A percentile compares a stretch with the other conserved stretches of the same genome.
Evolutionary conservation across 2,113 vertebrate species (phyloP).

Genomic region (Cololabis saira): DNA sequence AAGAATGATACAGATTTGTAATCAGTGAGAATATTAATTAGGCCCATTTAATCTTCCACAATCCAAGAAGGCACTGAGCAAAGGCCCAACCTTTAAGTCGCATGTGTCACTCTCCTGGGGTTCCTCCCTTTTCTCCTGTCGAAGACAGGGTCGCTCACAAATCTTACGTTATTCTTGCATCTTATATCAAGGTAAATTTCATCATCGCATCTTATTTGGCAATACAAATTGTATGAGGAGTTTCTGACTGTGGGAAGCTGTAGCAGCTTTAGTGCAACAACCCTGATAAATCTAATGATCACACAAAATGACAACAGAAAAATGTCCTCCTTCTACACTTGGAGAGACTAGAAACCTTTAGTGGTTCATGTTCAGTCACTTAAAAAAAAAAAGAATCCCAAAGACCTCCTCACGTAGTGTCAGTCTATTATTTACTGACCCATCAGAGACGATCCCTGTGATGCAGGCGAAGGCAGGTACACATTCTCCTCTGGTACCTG

Average conservation of each 20-base stretch:
- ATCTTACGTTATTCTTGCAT: constrained; percentile 19
- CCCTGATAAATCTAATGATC: constrained; percentile 44
- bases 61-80: constrained; percentile 53
- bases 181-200: constrained; percentile 32
- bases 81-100: constrained; percentile 28
- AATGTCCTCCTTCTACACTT: constrained; percentile 21
- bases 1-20: background rate
- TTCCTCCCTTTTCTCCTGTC: constrained; percentile 7
- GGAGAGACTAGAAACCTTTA: constrained; percentile 21
- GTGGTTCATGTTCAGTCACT: constrained; percentile 20
- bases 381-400: constrained; percentile 17
- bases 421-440: constrained; percentile 26
- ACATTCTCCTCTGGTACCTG: constrained; percentile 31
- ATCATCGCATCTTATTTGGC: constrained; percentile 31
- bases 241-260: constrained; percentile 30
- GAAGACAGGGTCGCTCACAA: constrained; percentile 24
- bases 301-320: constrained; percentile 20
- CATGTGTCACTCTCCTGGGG: constrained; percentile 4
- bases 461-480: constrained; percentile 19
- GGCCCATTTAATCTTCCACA: constrained; percentile 1
- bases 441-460: constrained; percentile 20
- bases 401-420: constrained; percentile 10
- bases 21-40: background rate
- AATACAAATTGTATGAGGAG: constrained; percentile 28
- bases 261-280: constrained; percentile 40